Conservation (phyloP, 2,888 invertebrate species). For the Entomobrya multifasciata region DNA sequence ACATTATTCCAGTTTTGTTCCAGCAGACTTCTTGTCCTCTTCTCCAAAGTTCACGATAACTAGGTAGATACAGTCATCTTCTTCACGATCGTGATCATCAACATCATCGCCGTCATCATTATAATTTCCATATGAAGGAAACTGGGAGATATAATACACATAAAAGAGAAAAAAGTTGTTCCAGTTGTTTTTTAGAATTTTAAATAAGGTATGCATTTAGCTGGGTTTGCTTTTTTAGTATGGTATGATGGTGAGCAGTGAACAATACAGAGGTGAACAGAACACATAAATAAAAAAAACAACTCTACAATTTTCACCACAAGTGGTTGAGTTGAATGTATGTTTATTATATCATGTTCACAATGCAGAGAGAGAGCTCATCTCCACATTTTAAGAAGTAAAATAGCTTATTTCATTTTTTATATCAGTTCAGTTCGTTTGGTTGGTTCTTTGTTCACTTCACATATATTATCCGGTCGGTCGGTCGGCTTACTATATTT, state of each 20-base stretch:
- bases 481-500: too few relatives aligned
- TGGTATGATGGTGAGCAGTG: background rate
- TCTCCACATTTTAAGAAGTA: too few relatives aligned
- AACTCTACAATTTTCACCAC: conserved; percentile 39
- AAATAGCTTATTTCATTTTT: too few relatives aligned
- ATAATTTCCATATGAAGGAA: conserved; percentile 50
- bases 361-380: too few relatives aligned
- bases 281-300: conserved; percentile 31
- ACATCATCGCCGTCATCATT: conserved; percentile 22
- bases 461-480: background rate
- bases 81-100: background rate
- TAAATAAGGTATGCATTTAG: conserved; percentile 30
- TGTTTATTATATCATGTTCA: background rate
- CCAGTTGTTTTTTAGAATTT: conserved; percentile 46
- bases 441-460: conserved; percentile 33
- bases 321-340: conserved; percentile 25
- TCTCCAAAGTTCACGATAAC: background rate
- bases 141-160: too few relatives aligned
- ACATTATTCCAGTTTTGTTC: conserved; percentile 55
- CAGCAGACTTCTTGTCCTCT: conserved; percentile 63
- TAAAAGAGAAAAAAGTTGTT: background rate
- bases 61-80: background rate
- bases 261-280: background rate
- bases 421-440: background rate
- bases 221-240: background rate